Evolutionary conservation across 2,113 vertebrate genomes (phyloP).

Genomic region (Cephalopholis sonnerati): DNA sequence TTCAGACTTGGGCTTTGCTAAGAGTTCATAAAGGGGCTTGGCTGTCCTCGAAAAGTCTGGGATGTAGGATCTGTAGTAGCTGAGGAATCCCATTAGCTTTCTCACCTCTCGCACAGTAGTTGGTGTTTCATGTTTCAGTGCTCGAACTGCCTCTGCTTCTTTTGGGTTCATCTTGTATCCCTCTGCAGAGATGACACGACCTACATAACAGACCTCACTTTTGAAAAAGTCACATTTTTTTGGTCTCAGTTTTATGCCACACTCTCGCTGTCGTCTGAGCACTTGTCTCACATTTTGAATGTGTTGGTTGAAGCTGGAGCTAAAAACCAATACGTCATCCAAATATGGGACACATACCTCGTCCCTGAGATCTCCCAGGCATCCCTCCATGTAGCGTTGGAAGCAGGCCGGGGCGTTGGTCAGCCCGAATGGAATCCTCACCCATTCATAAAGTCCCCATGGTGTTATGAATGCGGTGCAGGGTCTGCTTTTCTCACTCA

Average conservation of each 20-base stretch:
- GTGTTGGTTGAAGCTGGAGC: slow-evolving; percentile 1
- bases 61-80: slow-evolving; percentile 14
- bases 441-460: slow-evolving; percentile 8
- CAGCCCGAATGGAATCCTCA: not conserved
- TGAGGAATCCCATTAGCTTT: slow-evolving; percentile 35
- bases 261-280: not conserved
- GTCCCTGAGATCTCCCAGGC: slow-evolving; percentile 23
- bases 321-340: slow-evolving; percentile 37
- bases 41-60: slow-evolving; percentile 3
- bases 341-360: slow-evolving; percentile 44
- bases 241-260: not conserved
- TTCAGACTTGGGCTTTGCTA: not conserved
- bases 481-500: not conserved
- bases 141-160: slow-evolving; percentile 32
- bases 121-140: slow-evolving; percentile 13
- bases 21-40: not conserved
- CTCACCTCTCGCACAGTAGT: slow-evolving; percentile 13
- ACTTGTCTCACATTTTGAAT: slow-evolving; percentile 24
- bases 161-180: slow-evolving; percentile 47
- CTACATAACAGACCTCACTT: slow-evolving; percentile 45
- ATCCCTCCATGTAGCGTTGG: slow-evolving; percentile 45
- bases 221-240: slow-evolving; percentile 52
- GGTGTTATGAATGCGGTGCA: slow-evolving; percentile 5
- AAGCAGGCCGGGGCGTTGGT: slow-evolving; percentile 28
- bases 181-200: slow-evolving; percentile 34